Conservation (phyloP, 2,888 invertebrate species). For the Drosophila flavopinicola region DNA sequence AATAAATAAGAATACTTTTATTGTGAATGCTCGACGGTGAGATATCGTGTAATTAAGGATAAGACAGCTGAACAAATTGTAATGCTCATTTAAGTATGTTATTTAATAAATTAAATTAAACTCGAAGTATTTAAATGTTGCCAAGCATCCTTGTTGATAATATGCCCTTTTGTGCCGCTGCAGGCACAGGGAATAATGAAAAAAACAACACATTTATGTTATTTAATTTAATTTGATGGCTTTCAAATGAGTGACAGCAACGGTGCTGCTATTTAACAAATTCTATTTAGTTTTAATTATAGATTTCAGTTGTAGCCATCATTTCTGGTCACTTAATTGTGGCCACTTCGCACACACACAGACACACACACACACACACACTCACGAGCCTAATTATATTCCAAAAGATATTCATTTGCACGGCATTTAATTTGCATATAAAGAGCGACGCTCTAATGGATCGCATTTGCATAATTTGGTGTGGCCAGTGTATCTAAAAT, state of each 20-base stretch:
- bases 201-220: conserved; percentile 3
- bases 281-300: conserved; percentile 56
- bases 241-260: conserved; percentile 8
- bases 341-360: conserved; percentile 35
- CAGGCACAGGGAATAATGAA: not conserved
- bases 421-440: conserved; percentile 56
- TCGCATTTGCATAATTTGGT: conserved; percentile 54
- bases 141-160: not conserved
- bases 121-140: too few species aligned
- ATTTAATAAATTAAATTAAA: too few species aligned
- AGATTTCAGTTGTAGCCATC: conserved; percentile 45
- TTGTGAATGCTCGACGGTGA: not conserved
- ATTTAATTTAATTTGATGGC: conserved; percentile 42
- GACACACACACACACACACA: not conserved
- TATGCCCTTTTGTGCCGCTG: not conserved
- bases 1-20: conserved; percentile 7
- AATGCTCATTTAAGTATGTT: too few species aligned
- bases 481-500: conserved; percentile 8
- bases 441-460: conserved; percentile 47
- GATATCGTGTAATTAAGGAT: conserved; percentile 2
- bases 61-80: not conserved
- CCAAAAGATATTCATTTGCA: conserved; percentile 46
- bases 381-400: conserved; percentile 45
- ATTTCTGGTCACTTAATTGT: conserved; percentile 54
- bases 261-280: conserved; percentile 15